Evolutionary conservation across 2,113 vertebrate species (phyloP).

Genomic region (Tupaia tana): DNA sequence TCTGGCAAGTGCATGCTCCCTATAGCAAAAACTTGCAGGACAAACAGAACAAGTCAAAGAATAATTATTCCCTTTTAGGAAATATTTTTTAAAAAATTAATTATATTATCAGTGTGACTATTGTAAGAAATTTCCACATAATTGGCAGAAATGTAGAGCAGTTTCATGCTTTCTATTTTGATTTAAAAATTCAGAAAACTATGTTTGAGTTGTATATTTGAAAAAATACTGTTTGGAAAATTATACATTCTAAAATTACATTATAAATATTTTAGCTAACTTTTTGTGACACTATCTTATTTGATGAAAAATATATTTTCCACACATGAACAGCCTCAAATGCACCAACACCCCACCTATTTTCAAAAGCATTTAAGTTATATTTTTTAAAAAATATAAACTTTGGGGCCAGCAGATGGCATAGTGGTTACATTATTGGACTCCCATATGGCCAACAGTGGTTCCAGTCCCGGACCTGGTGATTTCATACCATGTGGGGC

Average conservation of each 20-base stretch:
- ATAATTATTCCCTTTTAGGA: neutral
- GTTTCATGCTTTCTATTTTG: neutral
- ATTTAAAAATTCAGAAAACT: neutral
- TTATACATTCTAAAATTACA: neutral
- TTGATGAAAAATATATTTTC: neutral
- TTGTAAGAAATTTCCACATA: neutral
- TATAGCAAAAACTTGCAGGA: neutral
- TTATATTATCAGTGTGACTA: neutral
- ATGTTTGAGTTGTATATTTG: neutral
- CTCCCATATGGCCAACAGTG: too few relatives aligned
- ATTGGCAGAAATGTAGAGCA: neutral
- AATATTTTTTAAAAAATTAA: neutral
- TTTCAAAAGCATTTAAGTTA: neutral
- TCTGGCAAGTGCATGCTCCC: too few relatives aligned
- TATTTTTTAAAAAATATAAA: neutral
- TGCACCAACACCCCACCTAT: neutral
- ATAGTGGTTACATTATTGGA: too few relatives aligned
- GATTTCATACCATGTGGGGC: too few relatives aligned
- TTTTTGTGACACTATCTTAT: neutral
- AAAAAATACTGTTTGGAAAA: neutral
- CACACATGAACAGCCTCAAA: neutral
- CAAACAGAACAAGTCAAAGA: neutral
- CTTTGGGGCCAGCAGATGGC: neutral
- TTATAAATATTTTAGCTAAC: neutral
- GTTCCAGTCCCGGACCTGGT: too few relatives aligned